Base-by-base conservation (phyloP, 2,113 vertebrate genomes). In the Chionodraco myersi region DNA sequence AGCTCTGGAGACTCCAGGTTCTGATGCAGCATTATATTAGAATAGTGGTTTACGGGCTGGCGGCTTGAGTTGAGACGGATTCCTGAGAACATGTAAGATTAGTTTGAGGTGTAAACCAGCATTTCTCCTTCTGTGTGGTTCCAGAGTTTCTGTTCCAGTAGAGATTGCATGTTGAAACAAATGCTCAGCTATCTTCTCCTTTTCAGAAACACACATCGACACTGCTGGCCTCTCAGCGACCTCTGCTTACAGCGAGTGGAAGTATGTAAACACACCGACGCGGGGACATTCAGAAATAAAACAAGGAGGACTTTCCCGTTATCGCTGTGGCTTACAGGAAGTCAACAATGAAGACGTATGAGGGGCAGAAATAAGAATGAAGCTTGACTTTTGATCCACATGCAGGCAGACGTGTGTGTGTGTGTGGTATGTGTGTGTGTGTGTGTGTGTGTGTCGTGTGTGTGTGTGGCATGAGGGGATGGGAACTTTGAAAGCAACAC, bases 241-340 rank as follows among this genome's bases (percentile, higher is more conserved):
- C 5, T 68, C 34, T 2, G 15, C 23, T 71, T 6, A 26, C 18
- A 69, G 26, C 13, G 18, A 85, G 52, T 21, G 16, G 68, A 81
- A 78, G 54, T 14, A 18, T 10, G 23, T 23, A 2, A 63, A 21
- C 10, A 44, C 48, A 12, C 26, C 0, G 10, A 79, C 54, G 21
- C 21, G 1, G 21, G 21, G 21, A 21, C 21, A n/a, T 3, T 77
- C 30, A 47, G 57, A 12, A 3, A 44, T 10, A 26, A 75, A 72
- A 53, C 49, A 15, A 54, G 6, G 53, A 13, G 23, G 62, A 74
- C 63, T 77, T 75, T 69, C 63, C 52, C 73, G 23, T 2, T 45
- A 58, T 21, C 6, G 6, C 63, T 45, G 52, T 12, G 18, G 10
- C 34, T 69, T 2, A 36, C 13, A 77, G 68, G 68, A 56, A 57